Conservation (phyloP, 2,113 vertebrate species). For the Pimephales promelas region DNA sequence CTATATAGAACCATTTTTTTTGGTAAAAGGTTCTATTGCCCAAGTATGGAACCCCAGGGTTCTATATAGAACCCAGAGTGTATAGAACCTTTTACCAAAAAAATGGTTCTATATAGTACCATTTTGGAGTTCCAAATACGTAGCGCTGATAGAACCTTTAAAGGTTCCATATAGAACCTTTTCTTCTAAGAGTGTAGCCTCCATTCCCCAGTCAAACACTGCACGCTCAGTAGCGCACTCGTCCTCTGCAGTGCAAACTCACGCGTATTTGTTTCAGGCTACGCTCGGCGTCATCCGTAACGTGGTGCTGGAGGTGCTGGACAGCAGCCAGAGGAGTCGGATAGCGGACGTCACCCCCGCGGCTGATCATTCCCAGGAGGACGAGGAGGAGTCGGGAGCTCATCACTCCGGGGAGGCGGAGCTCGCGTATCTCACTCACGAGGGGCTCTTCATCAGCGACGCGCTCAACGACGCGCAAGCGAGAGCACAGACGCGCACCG, state of each 20-base stretch:
- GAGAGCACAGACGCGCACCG: conserved; percentile 67
- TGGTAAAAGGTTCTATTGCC: too few relatives aligned
- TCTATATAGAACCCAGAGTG: too few relatives aligned
- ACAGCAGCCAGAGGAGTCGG: conserved; percentile 84
- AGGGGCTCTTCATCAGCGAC: conserved; percentile 95
- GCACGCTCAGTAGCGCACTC: too few relatives aligned
- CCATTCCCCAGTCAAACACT: too few relatives aligned
- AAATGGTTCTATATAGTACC: too few relatives aligned
- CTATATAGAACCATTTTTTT: too few relatives aligned
- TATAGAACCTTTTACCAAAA: too few relatives aligned
- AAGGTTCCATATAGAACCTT: too few relatives aligned
- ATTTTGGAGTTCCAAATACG: too few relatives aligned
- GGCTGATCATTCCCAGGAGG: conserved; percentile 61
- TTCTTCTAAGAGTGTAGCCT: too few relatives aligned
- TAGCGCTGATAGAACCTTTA: too few relatives aligned
- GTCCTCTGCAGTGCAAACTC: background rate
- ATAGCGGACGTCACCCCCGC: conserved; percentile 72
- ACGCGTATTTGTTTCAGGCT: conserved; percentile 70
- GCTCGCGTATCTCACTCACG: conserved; percentile 93
- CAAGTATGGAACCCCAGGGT: too few relatives aligned
- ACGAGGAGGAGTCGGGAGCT: conserved; percentile 5
- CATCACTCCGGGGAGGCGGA: conserved; percentile 76
- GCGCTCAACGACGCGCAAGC: conserved; percentile 77
- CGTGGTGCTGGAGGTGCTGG: conserved; percentile 89
- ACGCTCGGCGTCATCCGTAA: conserved; percentile 85